Base-by-base conservation (phyloP, 35 echinoderm and acorn worm species). In the Nesometra sesokonis region DNA sequence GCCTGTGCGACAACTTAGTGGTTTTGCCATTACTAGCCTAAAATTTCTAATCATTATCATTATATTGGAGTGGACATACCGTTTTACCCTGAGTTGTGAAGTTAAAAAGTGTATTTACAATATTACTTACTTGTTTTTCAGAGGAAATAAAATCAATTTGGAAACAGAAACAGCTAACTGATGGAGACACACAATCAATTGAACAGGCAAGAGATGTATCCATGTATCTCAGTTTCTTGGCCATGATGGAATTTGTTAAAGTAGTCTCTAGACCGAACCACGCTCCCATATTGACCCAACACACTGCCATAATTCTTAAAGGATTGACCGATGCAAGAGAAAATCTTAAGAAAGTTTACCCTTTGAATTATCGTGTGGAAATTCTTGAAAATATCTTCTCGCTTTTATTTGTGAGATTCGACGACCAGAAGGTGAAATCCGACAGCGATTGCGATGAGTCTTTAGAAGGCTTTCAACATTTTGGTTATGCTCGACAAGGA, bases 331-430 rank as follows among this genome's bases (percentile, higher is more conserved):
- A 80, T 34, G 90, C 90, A 36, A 89, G 78, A 47, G 87, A 91
- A 27, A 79, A 86, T 17, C 85, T 99, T 17, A 13, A 77, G 34
- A 52, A 86, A 35, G 35, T 99, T 8, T 90, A 92, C 77, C 96
- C 96, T 15, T 80, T 99, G 40, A 92, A 77, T 38, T 94, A 94
- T 81, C 83, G 96, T 80, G 96, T 99, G 30, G 96, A 99, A 67
- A 92, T 89, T 13, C 76, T 99, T 8, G 96, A 99, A 39, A 92
- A 99, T 83, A 77, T 99, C 30, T 99, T 99, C 76, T 99, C 96
- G 17, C 57, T 99, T 81, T 84, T 99, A 9, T 99, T 99, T 86
- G 81, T 91, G 11, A 85, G 90, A 17, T 81, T 87, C 80, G 90
- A 93, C 32, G 84, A 99, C 37, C 36, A 88, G 52, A 11, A 19